Evolutionary conservation across 2,888 invertebrate species (phyloP).

Genomic region (Drosophila prolongata): DNA sequence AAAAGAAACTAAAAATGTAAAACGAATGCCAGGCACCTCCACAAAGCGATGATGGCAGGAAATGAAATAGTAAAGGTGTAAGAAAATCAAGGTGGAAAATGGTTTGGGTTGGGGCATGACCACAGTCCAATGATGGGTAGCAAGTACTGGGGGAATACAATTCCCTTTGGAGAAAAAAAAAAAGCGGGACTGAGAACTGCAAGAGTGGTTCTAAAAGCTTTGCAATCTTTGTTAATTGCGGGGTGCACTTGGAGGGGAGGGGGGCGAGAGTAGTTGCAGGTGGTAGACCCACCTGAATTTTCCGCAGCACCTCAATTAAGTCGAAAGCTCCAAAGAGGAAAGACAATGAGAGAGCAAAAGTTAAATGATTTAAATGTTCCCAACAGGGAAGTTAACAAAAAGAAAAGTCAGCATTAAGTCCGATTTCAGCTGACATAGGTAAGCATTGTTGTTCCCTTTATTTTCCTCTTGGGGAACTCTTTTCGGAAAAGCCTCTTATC

Average conservation of each 20-base stretch:
- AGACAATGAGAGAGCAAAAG: constrained; percentile 17
- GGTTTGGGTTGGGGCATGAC: constrained; percentile 9
- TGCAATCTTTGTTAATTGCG: constrained; percentile 59
- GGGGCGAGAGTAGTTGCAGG: constrained; percentile 4
- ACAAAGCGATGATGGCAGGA: constrained; percentile 41
- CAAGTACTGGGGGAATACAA: constrained; percentile 37
- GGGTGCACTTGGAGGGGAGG: too few species aligned
- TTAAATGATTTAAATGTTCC: constrained; percentile 19
- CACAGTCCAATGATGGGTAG: constrained; percentile 12
- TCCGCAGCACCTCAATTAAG: constrained; percentile 50
- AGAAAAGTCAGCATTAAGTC: constrained; percentile 7
- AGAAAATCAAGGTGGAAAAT: constrained; percentile 24
- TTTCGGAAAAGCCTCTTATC: constrained; percentile 35
- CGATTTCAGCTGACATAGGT: constrained; percentile 32
- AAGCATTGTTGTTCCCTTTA: constrained; percentile 12
- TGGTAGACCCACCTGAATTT: constrained; percentile 7
- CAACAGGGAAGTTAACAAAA: neutral
- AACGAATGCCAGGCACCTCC: constrained; percentile 40
- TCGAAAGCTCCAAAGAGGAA: constrained; percentile 19
- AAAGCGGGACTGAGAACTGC: neutral
- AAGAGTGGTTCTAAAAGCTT: constrained; percentile 49
- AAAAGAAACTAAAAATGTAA: constrained; percentile 75
- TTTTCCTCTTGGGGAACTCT: constrained; percentile 1
- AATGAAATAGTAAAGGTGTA: constrained; percentile 45
- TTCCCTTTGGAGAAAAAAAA: neutral